Evolutionary conservation across 1,140 invertebrate species (phyloP), one percentile per base, ranked within the genome.

Genomic region (Pseudachorutes palmiensis): DNA sequence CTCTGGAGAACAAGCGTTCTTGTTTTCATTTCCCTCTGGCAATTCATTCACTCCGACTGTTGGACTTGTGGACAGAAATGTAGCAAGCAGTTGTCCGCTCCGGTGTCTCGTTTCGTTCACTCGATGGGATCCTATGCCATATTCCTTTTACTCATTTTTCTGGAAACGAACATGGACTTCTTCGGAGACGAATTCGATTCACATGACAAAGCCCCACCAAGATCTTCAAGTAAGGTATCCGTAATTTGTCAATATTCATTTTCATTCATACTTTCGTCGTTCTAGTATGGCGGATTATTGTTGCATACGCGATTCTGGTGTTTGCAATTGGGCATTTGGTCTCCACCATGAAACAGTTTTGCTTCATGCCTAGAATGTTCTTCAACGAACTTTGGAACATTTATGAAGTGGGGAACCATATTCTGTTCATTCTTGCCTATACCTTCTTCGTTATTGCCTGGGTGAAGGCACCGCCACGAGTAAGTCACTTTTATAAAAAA

Each of bases 111-210:
- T 29, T 61, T 61, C 75, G 79, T 86, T 49, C 83, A 80, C 30
- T 82, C 82, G 49, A 78, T 83, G 1, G 80, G 84, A 16, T 82
- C 82, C n/a, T 87, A 86, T 69, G 55, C 84, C 1, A 74, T 85
- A 22, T 87, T 88, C 74, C 79, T 87, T 0, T 72, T 81, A 0
- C 77, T 87, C 66, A 79, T 86, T 26, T 82, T 87, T 63, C 68
- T 81, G 0, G 78, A 83, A 69, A 84, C 83, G 3, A 82, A 82
- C 71, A 72, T 79, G 69, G 80, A 83, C 73, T 12, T 19, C 5
- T 24, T 55, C 24, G 51, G 51, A 24, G 59, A 61, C 29, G 29
- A 61, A 26, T 61, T 61, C 24, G 59, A 32, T 32, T 29, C 59
- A 31, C 5, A 36, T 32, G 29, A 36, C 59, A 61, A 61, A 26